phyloP scores from a whole-genome alignment of 2,113 vertebrate species.

The Psilopogon haemacephalus region DNA sequence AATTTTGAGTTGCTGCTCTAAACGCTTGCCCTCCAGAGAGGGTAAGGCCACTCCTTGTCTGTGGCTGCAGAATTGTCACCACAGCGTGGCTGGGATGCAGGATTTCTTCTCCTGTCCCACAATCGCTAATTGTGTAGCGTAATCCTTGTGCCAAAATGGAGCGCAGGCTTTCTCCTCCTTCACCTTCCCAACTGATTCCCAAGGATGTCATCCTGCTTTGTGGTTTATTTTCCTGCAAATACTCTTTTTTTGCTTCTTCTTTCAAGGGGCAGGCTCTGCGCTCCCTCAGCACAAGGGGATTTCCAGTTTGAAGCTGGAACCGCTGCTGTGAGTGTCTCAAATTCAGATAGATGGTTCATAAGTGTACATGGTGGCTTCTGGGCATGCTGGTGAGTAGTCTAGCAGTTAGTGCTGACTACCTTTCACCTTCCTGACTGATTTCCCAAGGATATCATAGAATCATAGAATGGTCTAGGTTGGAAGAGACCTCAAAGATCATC shows the following conservation, averaged over 20 bases:
- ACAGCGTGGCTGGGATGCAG: not conserved
- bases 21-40: conserved; percentile 25
- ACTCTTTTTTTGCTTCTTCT: not conserved
- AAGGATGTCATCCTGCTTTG: not conserved
- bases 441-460: too few species aligned
- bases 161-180: not conserved
- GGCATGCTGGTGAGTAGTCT: not conserved
- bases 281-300: not conserved
- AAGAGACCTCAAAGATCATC: too few species aligned
- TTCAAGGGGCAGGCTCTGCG: not conserved
- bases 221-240: not conserved
- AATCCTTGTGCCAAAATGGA: not conserved
- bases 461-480: too few species aligned
- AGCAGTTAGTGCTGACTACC: too few species aligned
- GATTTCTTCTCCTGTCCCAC: not conserved
- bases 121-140: not conserved
- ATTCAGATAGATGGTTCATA: not conserved
- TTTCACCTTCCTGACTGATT: too few species aligned
- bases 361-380: not conserved
- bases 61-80: not conserved
- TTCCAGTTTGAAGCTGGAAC: not conserved
- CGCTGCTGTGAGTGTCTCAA: not conserved
- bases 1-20: conserved; percentile 68
- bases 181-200: not conserved
- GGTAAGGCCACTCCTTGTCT: not conserved